Evolutionary conservation across 2,888 invertebrate species (phyloP), one percentile per base, ranked within the genome.

Genomic region (Ormyrus nitidulus): DNA sequence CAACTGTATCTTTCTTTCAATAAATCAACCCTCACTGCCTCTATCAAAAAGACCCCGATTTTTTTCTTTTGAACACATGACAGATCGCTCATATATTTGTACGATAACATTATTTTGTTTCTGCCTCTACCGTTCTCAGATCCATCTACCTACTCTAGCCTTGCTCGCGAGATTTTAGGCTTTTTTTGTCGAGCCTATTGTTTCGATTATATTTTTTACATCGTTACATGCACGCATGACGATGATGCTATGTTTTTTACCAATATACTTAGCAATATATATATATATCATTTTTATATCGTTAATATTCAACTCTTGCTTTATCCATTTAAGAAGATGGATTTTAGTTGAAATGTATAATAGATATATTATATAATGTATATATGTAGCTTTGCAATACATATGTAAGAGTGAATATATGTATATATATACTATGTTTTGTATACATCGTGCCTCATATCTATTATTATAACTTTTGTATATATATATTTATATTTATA

Each of bases 31-130:
- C 48, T 61, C 13, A 66, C 56, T 66, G 49, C 62, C 19, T 73
- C 49, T 87, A 84, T 87, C 86, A 86, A 86, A 86, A 85, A 82
- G 82, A 77, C 81, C 83, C 84, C 84, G 65, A 79, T 83, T 82
- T 85, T 82, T 82, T 83, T 83, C 77, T 84, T 89, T 88, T 89
- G 89, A 89, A 90, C 89, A 89, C 88, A 89, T 90, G 87, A 89
- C 88, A 88, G 88, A 89, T 88, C 89, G 89, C 87, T 89, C 89
- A 83, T 82, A 83, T 84, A 83, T 89, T 90, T 90, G 89, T 90
- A 90, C 89, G 88, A 89, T 89, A 88, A 87, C 84, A 81, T 86
- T 84, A 82, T 84, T 84, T 82, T 83, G 70, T 81, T 82, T 77
- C 78, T 83, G 83, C 82, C 80, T 84, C 77, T 83, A 82, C 65